phyloP scores from a whole-genome alignment of 2,797 vertebrate genomes.

The Neopelma chrysocephalum region DNA sequence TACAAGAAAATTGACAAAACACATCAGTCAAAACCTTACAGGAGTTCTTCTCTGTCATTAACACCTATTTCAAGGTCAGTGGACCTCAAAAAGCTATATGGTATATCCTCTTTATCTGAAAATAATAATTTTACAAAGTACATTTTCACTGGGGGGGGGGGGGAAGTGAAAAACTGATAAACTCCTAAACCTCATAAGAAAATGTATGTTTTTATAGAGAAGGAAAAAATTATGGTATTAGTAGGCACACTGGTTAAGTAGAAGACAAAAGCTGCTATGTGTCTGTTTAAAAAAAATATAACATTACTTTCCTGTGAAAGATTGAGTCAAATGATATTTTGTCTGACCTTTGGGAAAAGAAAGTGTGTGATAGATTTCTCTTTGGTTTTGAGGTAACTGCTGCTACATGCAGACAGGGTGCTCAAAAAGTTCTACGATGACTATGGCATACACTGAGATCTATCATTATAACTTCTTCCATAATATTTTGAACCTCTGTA shows the following conservation, averaged over 20 bases:
- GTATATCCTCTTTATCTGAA: neutral
- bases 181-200: neutral
- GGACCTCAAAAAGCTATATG: neutral
- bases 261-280: neutral
- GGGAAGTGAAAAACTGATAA: neutral
- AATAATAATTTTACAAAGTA: neutral
- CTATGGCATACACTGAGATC: neutral
- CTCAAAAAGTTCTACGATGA: neutral
- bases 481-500: neutral
- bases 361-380: neutral
- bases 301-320: neutral
- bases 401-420: neutral
- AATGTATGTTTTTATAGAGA: neutral
- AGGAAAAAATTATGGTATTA: accelerated
- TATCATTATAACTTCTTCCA: neutral
- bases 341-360: neutral
- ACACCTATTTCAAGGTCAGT: neutral
- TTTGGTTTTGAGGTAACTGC: neutral
- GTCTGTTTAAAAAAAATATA: neutral
- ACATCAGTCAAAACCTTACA: neutral
- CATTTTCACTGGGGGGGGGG: neutral
- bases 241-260: neutral
- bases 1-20: neutral
- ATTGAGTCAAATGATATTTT: neutral
- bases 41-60: neutral